Conservation (phyloP, 2,113 vertebrate species). For the Corapipo altera region DNA sequence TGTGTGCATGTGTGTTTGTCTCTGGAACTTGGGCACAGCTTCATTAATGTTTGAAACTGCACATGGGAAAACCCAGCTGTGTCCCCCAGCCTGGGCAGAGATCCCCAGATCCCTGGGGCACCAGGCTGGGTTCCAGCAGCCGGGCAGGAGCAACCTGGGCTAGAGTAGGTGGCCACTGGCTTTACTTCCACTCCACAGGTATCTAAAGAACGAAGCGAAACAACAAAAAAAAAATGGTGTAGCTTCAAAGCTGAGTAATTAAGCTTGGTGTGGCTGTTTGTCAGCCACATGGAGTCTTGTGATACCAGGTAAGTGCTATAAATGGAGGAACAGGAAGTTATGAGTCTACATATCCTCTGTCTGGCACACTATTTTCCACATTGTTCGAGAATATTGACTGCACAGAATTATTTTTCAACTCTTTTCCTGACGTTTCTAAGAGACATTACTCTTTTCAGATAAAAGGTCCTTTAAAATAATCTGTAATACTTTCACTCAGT, state of each 20-base stretch:
- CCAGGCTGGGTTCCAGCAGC: not conserved
- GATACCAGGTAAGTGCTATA: not conserved
- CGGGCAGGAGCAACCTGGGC: not conserved
- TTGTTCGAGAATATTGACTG: not conserved
- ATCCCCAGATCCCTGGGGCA: not conserved
- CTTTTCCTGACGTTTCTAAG: not conserved
- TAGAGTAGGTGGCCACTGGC: accelerated
- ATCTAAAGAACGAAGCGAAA: not conserved
- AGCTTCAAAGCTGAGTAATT: not conserved
- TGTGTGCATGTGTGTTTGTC: not conserved
- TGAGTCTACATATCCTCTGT: not conserved
- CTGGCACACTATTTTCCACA: not conserved
- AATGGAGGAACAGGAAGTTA: not conserved
- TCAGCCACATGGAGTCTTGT: not conserved
- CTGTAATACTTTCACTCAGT: not conserved
- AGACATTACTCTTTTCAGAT: not conserved
- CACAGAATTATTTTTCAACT: not conserved
- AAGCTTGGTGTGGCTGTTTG: not conserved
- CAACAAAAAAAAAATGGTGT: not conserved
- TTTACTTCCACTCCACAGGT: not conserved
- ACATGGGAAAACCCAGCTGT: accelerated
- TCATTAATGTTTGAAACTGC: accelerated
- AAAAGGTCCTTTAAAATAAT: not conserved
- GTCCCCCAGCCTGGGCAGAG: not conserved
- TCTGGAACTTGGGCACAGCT: not conserved